A percentile compares a stretch with the other conserved stretches of the same genome.
Evolutionary conservation across 2,113 vertebrate genomes (phyloP).

Genomic region (Pangasianodon gigas): DNA sequence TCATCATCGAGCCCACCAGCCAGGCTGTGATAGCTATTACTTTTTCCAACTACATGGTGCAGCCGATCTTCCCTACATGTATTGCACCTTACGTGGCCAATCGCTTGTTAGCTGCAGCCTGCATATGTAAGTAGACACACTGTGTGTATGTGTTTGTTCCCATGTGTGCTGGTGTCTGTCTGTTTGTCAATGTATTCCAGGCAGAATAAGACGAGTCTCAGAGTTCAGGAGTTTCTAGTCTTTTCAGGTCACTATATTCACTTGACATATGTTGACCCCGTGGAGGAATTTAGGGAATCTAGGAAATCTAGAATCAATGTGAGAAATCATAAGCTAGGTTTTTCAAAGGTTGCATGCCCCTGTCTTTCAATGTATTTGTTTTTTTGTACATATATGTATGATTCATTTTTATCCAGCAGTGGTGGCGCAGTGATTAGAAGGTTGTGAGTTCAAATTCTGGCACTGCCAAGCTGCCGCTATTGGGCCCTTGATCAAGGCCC

Average conservation of each 20-base stretch:
- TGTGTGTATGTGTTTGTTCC: conserved; percentile 14
- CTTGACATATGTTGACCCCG: background rate
- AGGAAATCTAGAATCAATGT: background rate
- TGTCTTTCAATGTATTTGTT: background rate
- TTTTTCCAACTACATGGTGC: conserved; percentile 92
- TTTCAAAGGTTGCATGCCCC: background rate
- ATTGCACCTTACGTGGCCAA: conserved; percentile 79
- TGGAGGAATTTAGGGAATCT: background rate
- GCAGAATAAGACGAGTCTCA: background rate
- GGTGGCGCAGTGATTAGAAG: background rate
- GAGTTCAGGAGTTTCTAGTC: background rate
- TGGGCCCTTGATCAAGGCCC: background rate
- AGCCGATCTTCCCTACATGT: conserved; percentile 87
- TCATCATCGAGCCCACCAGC: conserved; percentile 91
- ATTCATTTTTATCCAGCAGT: background rate
- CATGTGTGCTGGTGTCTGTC: conserved; percentile 11
- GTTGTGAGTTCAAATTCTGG: background rate
- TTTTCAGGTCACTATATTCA: background rate
- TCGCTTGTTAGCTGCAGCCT: conserved; percentile 83
- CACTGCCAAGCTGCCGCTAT: background rate
- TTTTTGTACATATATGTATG: background rate
- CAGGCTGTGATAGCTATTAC: conserved; percentile 92
- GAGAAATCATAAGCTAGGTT: background rate
- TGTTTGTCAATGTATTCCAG: background rate
- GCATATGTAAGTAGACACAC: conserved; percentile 82